These are phyloP conservation scores for Leucoraja erinaceus DNA, from an alignment of 2,113 vertebrate genomes.

Conservation along the genomic window DNA sequence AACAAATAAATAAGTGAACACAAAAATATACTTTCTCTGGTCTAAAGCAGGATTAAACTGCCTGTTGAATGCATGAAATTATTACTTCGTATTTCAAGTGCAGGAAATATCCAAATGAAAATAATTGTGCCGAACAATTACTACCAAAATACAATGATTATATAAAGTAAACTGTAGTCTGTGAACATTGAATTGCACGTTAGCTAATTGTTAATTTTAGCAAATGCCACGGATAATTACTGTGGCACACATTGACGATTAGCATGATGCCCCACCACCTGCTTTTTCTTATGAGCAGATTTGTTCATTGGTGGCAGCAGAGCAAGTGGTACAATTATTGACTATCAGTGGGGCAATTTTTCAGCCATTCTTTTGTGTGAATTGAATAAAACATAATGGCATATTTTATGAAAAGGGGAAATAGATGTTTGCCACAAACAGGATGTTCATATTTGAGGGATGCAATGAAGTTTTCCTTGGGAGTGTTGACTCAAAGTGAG, in stretches of 20 bases:
- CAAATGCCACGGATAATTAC: conserved; percentile 95
- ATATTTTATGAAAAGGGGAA: conserved; percentile 99
- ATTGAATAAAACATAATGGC: conserved; percentile 99
- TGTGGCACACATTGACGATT: conserved; percentile 93
- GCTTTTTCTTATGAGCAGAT: conserved; percentile 84
- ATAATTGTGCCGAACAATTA: conserved; percentile 78
- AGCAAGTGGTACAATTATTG: conserved; percentile 99
- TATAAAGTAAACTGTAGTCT: conserved; percentile 83
- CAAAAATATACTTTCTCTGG: neutral
- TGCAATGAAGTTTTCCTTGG: conserved; percentile 51
- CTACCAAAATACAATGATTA: conserved; percentile 87
- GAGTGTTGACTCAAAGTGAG: conserved; percentile 48
- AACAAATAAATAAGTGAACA: neutral
- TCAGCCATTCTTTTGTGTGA: conserved; percentile 95
- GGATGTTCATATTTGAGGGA: conserved; percentile 76
- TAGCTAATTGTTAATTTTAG: conserved; percentile 99
- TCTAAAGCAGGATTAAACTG: conserved; percentile 44
- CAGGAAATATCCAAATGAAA: conserved; percentile 70
- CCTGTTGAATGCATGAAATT: conserved; percentile 70
- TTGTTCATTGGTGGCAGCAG: conserved; percentile 79
- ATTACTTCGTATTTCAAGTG: conserved; percentile 67
- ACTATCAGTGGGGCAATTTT: conserved; percentile 97
- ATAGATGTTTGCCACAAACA: conserved; percentile 84
- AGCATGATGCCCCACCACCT: conserved; percentile 99
- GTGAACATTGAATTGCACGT: conserved; percentile 95